These are phyloP conservation scores for Steinernema feltiae DNA, from an alignment of 1,140 invertebrate species.

Conservation along the genomic window DNA sequence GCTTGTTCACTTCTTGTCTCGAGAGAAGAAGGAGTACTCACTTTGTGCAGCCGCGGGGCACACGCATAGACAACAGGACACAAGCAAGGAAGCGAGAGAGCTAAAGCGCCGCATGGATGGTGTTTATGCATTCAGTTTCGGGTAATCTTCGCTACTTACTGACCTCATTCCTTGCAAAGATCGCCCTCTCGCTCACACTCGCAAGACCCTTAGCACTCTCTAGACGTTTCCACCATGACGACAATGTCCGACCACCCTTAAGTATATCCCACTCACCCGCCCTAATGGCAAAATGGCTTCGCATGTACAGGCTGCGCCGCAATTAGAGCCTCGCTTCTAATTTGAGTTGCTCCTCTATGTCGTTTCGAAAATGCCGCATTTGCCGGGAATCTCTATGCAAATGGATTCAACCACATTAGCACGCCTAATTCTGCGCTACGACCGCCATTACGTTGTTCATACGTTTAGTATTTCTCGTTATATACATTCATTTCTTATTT, in stretches of 20 bases:
- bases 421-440: background rate
- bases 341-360: background rate
- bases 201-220: too few species aligned
- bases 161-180: background rate
- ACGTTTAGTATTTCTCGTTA: background rate
- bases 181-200: background rate
- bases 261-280: background rate
- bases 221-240: too few species aligned
- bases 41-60: background rate
- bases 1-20: background rate
- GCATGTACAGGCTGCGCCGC: background rate
- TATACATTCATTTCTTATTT: background rate
- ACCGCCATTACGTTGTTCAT: background rate
- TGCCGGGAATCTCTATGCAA: background rate
- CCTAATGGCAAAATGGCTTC: background rate
- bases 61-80: background rate
- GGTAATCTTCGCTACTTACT: background rate
- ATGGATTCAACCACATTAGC: background rate
- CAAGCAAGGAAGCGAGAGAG: background rate
- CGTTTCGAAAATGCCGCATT: background rate
- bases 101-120: too few species aligned
- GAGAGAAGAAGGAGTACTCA: background rate
- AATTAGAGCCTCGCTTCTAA: background rate
- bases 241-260: background rate
- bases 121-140: background rate